Evolutionary conservation across 2,888 invertebrate genomes (phyloP).

Genomic region (Rhodophaea formosa): DNA sequence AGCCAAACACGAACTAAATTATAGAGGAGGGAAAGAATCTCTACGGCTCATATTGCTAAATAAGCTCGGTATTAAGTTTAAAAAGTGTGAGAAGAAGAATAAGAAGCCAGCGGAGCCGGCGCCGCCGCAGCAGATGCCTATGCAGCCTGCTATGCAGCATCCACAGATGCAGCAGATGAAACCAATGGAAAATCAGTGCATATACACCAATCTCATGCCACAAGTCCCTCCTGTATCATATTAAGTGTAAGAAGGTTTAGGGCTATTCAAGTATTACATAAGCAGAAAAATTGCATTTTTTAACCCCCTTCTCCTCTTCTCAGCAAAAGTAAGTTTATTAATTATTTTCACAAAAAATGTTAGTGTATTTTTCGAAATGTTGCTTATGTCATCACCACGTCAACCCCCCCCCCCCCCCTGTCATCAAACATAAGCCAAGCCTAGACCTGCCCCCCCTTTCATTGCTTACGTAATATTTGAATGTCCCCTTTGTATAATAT

Average conservation of each 20-base stretch:
- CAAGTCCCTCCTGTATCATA: conserved; percentile 71
- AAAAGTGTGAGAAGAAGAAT: conserved; percentile 74
- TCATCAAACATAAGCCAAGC: no score
- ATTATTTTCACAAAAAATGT: no score
- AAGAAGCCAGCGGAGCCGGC: conserved; percentile 58
- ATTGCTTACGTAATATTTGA: no score
- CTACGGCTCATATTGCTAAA: conserved; percentile 67
- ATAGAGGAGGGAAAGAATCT: conserved; percentile 69
- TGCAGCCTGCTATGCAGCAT: conserved; percentile 26
- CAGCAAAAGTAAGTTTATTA: no score
- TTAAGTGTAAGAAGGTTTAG: conserved; percentile 28
- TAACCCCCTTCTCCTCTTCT: no score
- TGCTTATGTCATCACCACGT: no score
- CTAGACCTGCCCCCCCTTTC: no score
- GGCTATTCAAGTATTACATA: no score
- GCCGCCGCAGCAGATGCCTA: conserved; percentile 34
- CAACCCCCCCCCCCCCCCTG: no score
- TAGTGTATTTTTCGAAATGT: no score
- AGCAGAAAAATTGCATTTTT: no score
- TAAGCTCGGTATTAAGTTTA: conserved; percentile 73
- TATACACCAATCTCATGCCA: conserved; percentile 67
- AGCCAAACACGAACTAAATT: conserved; percentile 67
- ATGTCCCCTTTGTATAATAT: no score
- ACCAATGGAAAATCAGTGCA: conserved; percentile 64
- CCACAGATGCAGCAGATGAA: conserved; percentile 49